These are phyloP conservation scores for Heteromyza rotundicornis DNA, from an alignment of 2,888 invertebrate species.

Conservation along the genomic window DNA sequence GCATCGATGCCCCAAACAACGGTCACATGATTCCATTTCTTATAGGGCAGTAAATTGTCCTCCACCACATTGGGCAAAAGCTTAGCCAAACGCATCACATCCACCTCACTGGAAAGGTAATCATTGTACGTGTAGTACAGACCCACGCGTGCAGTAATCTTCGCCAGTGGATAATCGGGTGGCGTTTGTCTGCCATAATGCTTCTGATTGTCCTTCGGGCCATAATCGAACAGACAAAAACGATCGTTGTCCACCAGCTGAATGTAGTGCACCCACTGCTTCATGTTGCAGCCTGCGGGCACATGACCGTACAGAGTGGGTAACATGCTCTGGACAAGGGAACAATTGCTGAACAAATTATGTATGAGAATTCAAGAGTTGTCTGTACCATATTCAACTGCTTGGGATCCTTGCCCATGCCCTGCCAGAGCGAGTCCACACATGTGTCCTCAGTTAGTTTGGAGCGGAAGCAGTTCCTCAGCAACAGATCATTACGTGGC, in stretches of 20 bases:
- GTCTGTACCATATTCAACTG: slow-evolving; percentile 60
- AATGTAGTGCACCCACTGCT: slow-evolving; percentile 65
- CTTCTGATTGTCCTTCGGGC: slow-evolving; percentile 57
- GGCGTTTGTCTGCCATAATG: slow-evolving; percentile 63
- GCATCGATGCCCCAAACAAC: slow-evolving; percentile 42
- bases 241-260: slow-evolving; percentile 59
- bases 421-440: slow-evolving; percentile 61
- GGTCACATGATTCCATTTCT: slow-evolving; percentile 50
- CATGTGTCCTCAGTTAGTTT: slow-evolving; percentile 34
- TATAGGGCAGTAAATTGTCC: slow-evolving; percentile 35
- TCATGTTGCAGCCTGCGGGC: slow-evolving; percentile 67
- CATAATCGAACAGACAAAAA: slow-evolving; percentile 66
- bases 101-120: slow-evolving; percentile 64
- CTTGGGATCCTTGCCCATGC: slow-evolving; percentile 62
- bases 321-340: slow-evolving; percentile 64
- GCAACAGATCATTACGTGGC: slow-evolving; percentile 23
- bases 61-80: slow-evolving; percentile 45
- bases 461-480: slow-evolving; percentile 34
- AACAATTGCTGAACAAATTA: not conserved
- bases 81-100: slow-evolving; percentile 42
- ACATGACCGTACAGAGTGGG: slow-evolving; percentile 68
- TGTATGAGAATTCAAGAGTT: not conserved
- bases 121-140: slow-evolving; percentile 66
- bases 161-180: slow-evolving; percentile 63
- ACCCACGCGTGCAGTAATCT: slow-evolving; percentile 63